Evolutionary conservation across 2,113 vertebrate genomes (phyloP), one percentile per base, ranked within the genome.

Genomic region (Macquaria ambigua): DNA sequence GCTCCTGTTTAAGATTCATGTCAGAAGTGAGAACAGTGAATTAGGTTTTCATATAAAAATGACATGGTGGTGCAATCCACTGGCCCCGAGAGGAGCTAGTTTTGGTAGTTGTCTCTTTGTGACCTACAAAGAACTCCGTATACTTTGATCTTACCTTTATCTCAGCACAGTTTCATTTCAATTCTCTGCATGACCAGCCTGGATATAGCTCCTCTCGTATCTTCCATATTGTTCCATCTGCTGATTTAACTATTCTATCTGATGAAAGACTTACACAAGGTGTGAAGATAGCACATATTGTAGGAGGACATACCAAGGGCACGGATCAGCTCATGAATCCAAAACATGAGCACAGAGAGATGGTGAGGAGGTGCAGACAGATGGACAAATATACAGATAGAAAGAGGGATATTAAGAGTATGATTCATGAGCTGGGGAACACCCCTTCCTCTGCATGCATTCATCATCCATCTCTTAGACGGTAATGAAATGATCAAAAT

Each of bases 281-380:
- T 39, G 34, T 74, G 55, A 48, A 61, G 64, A 62, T 25, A 61
- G 21, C 16, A 68, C 21, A 20, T 70, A 56, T 55, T n/a, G 10
- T 20, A 63, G 74, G 76, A 69, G 50, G 73, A 71, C 69, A 68
- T 64, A 37, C 48, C 81, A 83, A 72, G 56, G 75, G 41, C 39
- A 74, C 28, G 39, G 15, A 48, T 16, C 16, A 25, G 28, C 75
- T 79, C 59, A 78, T 66, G 69, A 78, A 73, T 73, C 41, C 5
- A 21, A 39, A 68, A 67, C 46, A 14, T 8, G 39, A 69, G 20
- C 20, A 20, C 18, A 62, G 1, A 73, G 21, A 52, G 39, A 52
- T 41, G 62, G 25, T 37, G 28, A 16, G 8, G 39, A 14, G 12
- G 0, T 59, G 14, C 25, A 12, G 20, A 63, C 18, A 59, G 31